Conservation (phyloP, 2,888 invertebrate genomes). For the Aporophyla nigra region DNA sequence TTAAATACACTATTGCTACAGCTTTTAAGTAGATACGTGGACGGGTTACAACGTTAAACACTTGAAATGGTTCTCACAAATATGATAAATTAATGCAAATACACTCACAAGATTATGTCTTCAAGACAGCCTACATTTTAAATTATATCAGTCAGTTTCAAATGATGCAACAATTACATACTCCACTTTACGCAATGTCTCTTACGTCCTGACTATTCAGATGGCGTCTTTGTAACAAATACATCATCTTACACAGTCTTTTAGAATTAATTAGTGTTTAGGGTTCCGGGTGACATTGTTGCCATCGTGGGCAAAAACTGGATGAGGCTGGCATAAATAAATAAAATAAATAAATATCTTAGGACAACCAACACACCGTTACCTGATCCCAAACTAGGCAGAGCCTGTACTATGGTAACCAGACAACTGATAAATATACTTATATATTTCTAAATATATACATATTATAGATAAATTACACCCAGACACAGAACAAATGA, state of each 20-base stretch:
- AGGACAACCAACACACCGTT: no score
- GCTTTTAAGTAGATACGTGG: neutral
- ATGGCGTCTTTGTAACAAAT: conserved; percentile 47
- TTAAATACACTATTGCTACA: conserved; percentile 11
- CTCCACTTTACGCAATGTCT: conserved; percentile 48
- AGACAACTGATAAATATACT: no score
- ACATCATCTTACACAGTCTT: conserved; percentile 50
- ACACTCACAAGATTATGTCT: conserved; percentile 42
- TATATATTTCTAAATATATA: no score
- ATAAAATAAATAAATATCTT: no score
- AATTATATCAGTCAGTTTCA: conserved; percentile 37
- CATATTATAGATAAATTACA: no score
- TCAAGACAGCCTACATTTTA: conserved; percentile 56
- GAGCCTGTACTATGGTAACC: no score
- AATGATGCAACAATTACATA: conserved; percentile 60
- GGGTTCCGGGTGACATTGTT: neutral
- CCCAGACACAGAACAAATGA: no score
- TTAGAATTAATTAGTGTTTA: conserved; percentile 13
- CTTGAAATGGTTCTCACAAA: conserved; percentile 17
- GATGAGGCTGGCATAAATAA: no score
- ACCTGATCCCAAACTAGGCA: no score
- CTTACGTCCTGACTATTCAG: conserved; percentile 43
- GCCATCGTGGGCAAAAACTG: no score
- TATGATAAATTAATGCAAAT: conserved; percentile 42
- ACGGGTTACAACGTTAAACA: neutral